phyloP scores from a whole-genome alignment of 2,113 vertebrate genomes.

The Symphodus melops region DNA sequence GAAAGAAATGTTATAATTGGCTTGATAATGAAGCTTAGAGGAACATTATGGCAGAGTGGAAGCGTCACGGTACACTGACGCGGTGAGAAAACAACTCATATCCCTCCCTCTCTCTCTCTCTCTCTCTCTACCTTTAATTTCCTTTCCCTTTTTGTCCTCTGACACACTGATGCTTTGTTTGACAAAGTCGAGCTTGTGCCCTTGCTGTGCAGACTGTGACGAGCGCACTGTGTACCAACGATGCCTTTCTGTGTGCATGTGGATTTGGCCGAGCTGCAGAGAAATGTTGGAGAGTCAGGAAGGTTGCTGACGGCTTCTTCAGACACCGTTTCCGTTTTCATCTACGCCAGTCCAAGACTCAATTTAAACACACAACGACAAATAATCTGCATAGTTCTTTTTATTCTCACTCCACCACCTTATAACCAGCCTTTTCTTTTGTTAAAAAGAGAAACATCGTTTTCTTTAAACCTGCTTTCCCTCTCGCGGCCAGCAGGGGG shows the following conservation, averaged over 20 bases:
- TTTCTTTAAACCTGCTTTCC: too few relatives aligned
- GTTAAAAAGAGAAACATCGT: background rate
- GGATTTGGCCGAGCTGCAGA: too few relatives aligned
- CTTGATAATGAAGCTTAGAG: background rate
- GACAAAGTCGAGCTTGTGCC: background rate
- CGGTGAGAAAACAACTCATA: conserved; percentile 1
- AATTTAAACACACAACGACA: too few relatives aligned
- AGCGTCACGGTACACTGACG: background rate
- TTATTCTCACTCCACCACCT: background rate
- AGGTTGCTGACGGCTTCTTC: too few relatives aligned
- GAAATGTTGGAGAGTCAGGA: too few relatives aligned
- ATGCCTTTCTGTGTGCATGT: background rate
- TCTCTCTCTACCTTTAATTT: conserved; percentile 44
- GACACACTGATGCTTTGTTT: background rate
- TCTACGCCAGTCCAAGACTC: too few relatives aligned
- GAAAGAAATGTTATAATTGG: background rate
- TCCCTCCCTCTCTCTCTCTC: conserved; percentile 71
- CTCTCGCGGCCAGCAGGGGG: too few relatives aligned
- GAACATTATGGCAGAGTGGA: background rate
- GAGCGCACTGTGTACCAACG: too few relatives aligned
- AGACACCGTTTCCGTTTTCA: too few relatives aligned
- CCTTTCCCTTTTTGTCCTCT: conserved; percentile 6
- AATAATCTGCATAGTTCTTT: background rate
- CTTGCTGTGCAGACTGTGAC: background rate
- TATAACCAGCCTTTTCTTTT: conserved; percentile 3